phyloP scores from a whole-genome alignment of 2,888 invertebrate genomes.

The Bimastos eiseni region DNA sequence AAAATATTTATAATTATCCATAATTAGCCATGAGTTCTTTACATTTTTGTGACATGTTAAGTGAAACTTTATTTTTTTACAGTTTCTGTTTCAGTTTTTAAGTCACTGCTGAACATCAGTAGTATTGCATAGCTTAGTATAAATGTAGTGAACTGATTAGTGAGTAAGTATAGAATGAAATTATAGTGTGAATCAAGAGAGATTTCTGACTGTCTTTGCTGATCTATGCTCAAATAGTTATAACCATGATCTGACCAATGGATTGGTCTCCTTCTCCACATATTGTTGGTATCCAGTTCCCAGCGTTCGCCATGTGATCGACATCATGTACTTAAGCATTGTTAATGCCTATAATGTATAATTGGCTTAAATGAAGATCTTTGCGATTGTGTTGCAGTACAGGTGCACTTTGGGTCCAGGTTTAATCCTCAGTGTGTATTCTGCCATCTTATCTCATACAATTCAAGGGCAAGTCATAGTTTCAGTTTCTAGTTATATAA shows the following conservation, averaged over 20 bases:
- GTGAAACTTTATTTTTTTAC: no score
- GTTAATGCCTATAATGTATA: not conserved
- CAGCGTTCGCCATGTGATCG: no score
- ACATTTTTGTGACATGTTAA: no score
- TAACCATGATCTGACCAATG: not conserved
- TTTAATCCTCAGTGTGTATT: conserved; percentile 63
- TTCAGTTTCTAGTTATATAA: not conserved
- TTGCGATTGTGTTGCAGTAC: not conserved
- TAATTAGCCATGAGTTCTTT: no score
- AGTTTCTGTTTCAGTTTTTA: no score
- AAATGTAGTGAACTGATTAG: no score
- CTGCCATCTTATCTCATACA: conserved; percentile 63
- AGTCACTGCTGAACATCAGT: no score
- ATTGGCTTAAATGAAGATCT: not conserved
- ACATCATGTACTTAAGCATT: no score
- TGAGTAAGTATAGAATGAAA: not conserved
- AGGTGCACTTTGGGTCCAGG: conserved; percentile 45
- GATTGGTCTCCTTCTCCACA: not conserved
- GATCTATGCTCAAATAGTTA: not conserved
- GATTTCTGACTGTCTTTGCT: not conserved
- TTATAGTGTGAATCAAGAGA: not conserved
- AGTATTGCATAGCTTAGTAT: no score
- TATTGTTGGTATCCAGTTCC: no score
- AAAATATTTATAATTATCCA: no score
- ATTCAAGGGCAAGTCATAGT: conserved; percentile 58